Conservation (phyloP, 1,140 invertebrate genomes). For the Drosophila pseudoobscura region DNA sequence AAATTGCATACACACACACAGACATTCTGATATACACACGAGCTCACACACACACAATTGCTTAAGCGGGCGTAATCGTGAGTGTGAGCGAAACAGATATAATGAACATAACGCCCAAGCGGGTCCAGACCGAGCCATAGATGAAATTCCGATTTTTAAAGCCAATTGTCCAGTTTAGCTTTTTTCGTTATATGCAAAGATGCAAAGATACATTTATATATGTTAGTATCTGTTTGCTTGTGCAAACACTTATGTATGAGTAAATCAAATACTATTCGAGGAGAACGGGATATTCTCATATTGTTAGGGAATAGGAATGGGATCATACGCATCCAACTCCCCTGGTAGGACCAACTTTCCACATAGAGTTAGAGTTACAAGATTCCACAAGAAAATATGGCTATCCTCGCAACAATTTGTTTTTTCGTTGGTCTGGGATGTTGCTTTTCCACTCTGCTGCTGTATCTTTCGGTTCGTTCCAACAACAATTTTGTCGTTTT, state of each 20-base stretch:
- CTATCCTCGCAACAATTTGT: conserved; percentile 39
- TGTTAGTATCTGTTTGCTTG: conserved; percentile 3
- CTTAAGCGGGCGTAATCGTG: conserved; percentile 21
- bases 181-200: not conserved
- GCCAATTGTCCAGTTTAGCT: not conserved
- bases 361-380: conserved; percentile 9
- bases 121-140: not conserved
- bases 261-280: not conserved
- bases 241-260: not conserved
- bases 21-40: conserved; percentile 41
- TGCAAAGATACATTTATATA: not conserved
- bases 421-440: conserved; percentile 55
- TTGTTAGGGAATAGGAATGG: no score
- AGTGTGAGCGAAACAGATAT: conserved; percentile 56
- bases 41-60: conserved; percentile 34
- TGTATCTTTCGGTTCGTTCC: conserved; percentile 67
- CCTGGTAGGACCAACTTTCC: conserved; percentile 1
- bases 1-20: conserved; percentile 47
- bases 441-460: conserved; percentile 61
- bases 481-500: conserved; percentile 41
- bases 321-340: no score
- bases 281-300: not conserved
- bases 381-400: conserved; percentile 40
- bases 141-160: not conserved
- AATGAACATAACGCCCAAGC: conserved; percentile 57